Evolutionary conservation across 2,113 vertebrate species (phyloP).

Genomic region (Apteryx owenii): DNA sequence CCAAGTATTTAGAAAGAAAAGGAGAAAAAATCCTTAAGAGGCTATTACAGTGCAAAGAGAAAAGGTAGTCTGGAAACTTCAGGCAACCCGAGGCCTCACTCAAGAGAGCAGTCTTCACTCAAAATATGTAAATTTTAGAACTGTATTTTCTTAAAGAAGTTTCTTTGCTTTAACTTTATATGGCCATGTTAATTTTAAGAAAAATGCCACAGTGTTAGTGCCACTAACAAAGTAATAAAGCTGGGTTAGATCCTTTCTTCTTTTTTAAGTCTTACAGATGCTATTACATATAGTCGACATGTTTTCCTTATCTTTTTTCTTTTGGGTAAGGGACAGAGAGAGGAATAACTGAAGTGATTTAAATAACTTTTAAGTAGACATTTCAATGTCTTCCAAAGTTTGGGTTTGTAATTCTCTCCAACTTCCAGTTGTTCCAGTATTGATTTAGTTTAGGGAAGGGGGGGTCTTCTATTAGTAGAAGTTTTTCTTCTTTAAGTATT

Average conservation of each 20-base stretch:
- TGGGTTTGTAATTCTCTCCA: neutral
- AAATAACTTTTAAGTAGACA: neutral
- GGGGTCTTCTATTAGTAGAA: neutral
- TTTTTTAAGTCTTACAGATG: neutral
- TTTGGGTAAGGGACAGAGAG: neutral
- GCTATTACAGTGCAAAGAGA: neutral
- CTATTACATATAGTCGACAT: neutral
- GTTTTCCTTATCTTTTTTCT: neutral
- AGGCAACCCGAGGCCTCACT: neutral
- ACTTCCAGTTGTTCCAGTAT: neutral
- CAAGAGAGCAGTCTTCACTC: neutral
- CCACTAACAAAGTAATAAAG: neutral
- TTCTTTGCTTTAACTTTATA: neutral
- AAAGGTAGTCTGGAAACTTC: neutral
- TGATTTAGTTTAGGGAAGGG: neutral
- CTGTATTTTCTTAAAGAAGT: neutral
- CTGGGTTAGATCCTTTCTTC: neutral
- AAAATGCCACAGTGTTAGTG: neutral
- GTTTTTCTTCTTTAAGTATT: neutral
- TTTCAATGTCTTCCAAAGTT: neutral
- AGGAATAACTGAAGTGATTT: neutral
- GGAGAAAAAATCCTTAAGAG: neutral
- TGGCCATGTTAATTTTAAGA: neutral
- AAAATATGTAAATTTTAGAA: neutral
- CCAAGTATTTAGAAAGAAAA: neutral